Evolutionary conservation across 2,113 vertebrate species (phyloP), one percentile per base, ranked within the genome.

Genomic region (Alosa alosa): DNA sequence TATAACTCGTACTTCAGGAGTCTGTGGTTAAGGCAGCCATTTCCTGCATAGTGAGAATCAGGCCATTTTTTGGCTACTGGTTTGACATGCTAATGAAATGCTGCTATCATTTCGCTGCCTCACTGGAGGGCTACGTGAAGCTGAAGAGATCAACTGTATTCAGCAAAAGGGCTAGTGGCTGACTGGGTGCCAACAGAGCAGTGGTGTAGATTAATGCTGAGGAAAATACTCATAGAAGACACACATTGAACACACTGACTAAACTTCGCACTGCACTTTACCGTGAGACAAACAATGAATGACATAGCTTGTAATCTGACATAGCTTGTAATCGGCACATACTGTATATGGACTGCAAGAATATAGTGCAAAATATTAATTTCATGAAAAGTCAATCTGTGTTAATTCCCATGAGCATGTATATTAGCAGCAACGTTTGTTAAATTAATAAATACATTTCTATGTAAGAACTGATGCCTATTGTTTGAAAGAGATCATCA

Each of bases 31-130:
- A 60, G 20, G 5, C 55, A 3, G 18, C 20, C 20, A 22, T 60
- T 60, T 18, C 55, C 55, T 60, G 20, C 55, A 60, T 60, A 20
- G 55, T 60, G 55, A 22, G 18, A 60, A 60, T 20, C 55, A 22
- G 20, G 55, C 55, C 20, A 22, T 60, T 60, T 60, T 60, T n/a
- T 60, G 55, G 18, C 55, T 18, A 20, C 55, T 22, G 55, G 18
- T 60, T 60, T 60, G 55, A 60, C 55, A 60, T 60, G 55, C 55
- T 60, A 60, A 60, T 60, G 55, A 60, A 60, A 60, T 60, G 20
- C 6, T 60, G 55, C 55, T 22, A 5, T 22, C 4, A 22, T 60
- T 60, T 60, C 50, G 20, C 55, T 22, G 55, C 5, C 20, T 60
- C 55, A 5, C 55, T 7, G 18, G 18, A 0, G 55, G 3, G 55